phyloP scores from a whole-genome alignment of 2,888 invertebrate species.

The Strigamia crassipes region DNA sequence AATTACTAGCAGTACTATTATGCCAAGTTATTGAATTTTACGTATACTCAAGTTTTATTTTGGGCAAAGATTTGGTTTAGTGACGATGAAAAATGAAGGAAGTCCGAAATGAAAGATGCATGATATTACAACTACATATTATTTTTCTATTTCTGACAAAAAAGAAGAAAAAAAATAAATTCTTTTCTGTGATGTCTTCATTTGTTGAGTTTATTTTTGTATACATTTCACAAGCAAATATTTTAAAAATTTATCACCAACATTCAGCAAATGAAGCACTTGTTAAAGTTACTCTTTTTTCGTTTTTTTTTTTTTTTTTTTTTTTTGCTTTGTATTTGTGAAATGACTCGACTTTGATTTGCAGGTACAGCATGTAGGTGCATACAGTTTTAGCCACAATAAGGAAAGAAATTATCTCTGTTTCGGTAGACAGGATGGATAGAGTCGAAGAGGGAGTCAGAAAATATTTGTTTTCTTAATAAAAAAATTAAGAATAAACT shows the following conservation, averaged over 20 bases:
- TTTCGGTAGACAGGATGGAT: slow-evolving; percentile 35
- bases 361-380: slow-evolving; percentile 35
- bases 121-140: slow-evolving; percentile 36
- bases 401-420: background rate
- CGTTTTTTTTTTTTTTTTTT: background rate
- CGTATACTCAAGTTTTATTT: slow-evolving; percentile 23
- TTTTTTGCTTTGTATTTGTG: slow-evolving; percentile 6
- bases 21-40: slow-evolving; percentile 31
- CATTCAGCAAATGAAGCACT: slow-evolving; percentile 36
- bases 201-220: slow-evolving; percentile 17
- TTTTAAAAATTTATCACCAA: slow-evolving; percentile 37
- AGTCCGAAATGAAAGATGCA: slow-evolving; percentile 33
- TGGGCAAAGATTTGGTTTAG: slow-evolving; percentile 36
- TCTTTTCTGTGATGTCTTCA: slow-evolving; percentile 35
- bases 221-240: slow-evolving; percentile 32
- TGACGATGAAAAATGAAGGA: background rate
- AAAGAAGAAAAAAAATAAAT: slow-evolving; percentile 21
- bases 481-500: slow-evolving; percentile 1
- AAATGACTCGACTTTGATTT: slow-evolving; percentile 28
- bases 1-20: slow-evolving; percentile 8
- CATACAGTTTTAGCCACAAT: slow-evolving; percentile 23
- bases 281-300: background rate
- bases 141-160: slow-evolving; percentile 23
- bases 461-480: slow-evolving; percentile 10
- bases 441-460: slow-evolving; percentile 26